phyloP scores from a whole-genome alignment of 1,140 invertebrate genomes.

The Mamestra configurata region DNA sequence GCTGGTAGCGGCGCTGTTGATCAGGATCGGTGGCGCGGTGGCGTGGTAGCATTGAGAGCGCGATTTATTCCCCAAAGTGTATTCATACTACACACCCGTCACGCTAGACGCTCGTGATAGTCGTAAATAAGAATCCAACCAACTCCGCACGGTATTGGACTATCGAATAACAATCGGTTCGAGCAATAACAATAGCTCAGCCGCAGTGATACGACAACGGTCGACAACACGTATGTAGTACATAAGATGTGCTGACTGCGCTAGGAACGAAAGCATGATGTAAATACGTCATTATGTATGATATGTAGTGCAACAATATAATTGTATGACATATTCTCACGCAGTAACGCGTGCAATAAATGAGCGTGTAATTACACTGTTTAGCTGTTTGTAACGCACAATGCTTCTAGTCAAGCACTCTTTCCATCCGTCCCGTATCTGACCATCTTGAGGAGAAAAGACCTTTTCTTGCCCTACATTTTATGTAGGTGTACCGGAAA shows the following conservation, averaged over 20 bases:
- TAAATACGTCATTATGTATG: constrained; percentile 42
- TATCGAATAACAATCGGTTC: constrained; percentile 31
- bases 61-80: constrained; percentile 8
- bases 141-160: constrained; percentile 16
- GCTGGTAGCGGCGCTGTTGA: not conserved
- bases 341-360: constrained; percentile 40
- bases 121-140: constrained; percentile 26
- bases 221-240: not conserved
- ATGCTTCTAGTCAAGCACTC: constrained; percentile 5
- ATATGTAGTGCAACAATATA: constrained; percentile 49
- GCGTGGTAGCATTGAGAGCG: not conserved
- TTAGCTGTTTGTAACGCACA: constrained; percentile 36
- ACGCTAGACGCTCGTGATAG: not conserved
- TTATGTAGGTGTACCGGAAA: constrained; percentile 6
- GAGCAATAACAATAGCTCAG: constrained; percentile 25
- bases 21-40: not conserved
- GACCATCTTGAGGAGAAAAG: constrained; percentile 14
- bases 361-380: constrained; percentile 38
- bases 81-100: constrained; percentile 3
- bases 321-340: constrained; percentile 50
- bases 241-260: not conserved
- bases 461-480: constrained; percentile 3
- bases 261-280: constrained; percentile 34
- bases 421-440: not conserved
- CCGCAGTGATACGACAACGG: not conserved